phyloP scores from a whole-genome alignment of 1,140 invertebrate species.

The Drosophila prosaltans region DNA sequence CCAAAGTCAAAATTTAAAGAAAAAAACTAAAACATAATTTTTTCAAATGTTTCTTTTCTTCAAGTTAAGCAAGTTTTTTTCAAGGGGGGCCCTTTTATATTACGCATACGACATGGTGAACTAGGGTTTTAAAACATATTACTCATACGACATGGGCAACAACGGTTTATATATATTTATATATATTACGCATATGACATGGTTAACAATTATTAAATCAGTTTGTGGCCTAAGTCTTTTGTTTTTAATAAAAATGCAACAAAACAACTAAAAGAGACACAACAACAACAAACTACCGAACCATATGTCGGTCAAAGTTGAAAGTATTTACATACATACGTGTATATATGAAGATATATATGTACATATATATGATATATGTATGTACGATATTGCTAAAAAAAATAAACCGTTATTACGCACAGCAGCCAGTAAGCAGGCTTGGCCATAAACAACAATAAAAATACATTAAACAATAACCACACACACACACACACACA shows the following conservation, averaged over 20 bases:
- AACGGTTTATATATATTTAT: not conserved
- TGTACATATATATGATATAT: no score
- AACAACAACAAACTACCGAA: no score
- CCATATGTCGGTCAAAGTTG: slow-evolving; percentile 65
- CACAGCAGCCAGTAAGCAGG: slow-evolving; percentile 15
- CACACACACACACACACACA: slow-evolving; percentile 1
- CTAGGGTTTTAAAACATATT: slow-evolving; percentile 11
- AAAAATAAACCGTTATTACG: slow-evolving; percentile 36
- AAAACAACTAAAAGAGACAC: not conserved
- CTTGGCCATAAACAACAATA: slow-evolving; percentile 48
- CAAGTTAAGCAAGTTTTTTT: no score
- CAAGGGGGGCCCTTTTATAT: not conserved
- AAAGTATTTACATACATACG: slow-evolving; percentile 56
- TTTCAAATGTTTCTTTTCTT: no score
- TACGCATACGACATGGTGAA: slow-evolving; percentile 43
- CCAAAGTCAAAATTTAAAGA: no score
- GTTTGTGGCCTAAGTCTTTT: slow-evolving; percentile 80
- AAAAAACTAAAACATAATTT: no score
- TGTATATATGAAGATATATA: not conserved
- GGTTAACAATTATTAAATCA: not conserved
- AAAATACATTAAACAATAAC: slow-evolving; percentile 26
- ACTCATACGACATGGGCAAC: no score
- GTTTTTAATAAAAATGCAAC: slow-evolving; percentile 40
- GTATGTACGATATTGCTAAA: not conserved
- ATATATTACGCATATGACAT: no score